Conservation (phyloP, 2,113 vertebrate genomes). For the human region DNA sequence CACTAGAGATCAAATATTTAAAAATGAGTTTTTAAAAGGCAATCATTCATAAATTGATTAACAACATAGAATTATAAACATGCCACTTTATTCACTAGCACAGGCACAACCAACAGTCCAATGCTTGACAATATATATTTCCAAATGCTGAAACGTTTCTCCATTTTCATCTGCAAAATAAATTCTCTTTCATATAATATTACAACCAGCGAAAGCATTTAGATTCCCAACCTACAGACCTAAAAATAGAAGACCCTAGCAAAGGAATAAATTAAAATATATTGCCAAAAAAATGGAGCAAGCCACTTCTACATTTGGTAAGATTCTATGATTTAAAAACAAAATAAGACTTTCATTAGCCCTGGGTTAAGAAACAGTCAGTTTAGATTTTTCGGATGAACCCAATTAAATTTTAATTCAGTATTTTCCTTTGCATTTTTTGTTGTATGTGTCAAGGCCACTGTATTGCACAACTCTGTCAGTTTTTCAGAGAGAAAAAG, state of each 20-base stretch:
- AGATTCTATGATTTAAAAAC: neutral
- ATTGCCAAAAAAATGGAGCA: neutral
- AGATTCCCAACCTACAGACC: neutral
- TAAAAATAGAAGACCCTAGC: neutral
- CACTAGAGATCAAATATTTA: neutral
- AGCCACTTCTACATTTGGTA: neutral
- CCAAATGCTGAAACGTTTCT: neutral
- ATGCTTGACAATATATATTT: neutral
- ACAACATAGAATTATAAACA: neutral
- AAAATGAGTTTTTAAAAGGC: conserved; percentile 20
- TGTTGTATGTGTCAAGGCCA: neutral
- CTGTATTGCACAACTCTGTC: neutral
- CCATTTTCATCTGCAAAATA: neutral
- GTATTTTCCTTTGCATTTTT: neutral
- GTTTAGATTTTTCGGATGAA: neutral
- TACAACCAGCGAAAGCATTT: neutral
- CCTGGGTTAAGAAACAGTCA: neutral
- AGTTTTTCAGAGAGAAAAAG: neutral
- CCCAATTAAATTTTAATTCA: neutral
- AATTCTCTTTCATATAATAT: neutral
- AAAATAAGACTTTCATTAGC: neutral
- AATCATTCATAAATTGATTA: neutral
- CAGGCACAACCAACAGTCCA: neutral
- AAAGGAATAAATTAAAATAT: neutral
- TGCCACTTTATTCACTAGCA: neutral